Base-by-base conservation (phyloP, 2,888 invertebrate genomes). In the Hyposoter didymator region DNA sequence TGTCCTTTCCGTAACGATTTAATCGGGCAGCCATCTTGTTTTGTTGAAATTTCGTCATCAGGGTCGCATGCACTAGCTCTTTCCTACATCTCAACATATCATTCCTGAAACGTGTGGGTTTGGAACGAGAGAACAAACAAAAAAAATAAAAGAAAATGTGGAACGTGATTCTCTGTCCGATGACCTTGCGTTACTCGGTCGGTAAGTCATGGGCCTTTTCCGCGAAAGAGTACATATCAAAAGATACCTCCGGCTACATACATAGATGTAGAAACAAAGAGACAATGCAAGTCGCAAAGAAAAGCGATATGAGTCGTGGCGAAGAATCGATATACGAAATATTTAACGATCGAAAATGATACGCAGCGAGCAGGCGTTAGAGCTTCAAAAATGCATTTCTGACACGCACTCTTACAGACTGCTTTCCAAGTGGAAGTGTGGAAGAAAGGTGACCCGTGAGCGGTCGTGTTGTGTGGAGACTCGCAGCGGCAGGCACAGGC, bases 401-500 rank as follows among this genome's bases (percentile, higher is more conserved):
- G 84, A 49, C 49, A 62, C 76, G 81, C 73, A 32, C 78, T 47
- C 35, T 19, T 8, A 22, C 45, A 19, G 35, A 45, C 52, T 87
- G 88, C 85, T 85, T 84, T 86, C 86, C 83, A 88, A 89, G 88
- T 79, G 90, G 90, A 90, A 89, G 90, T 89, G 88, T 79, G 90
- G 90, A 90, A 89, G 90, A 90, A 88, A 89, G 90, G 90, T 92
- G 92, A 92, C 92, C 92, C 90, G 92, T 90, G 91, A 84, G 86
- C 87, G 84, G 86, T 82, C 78, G 76, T 47, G 73, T 69, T 79
- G 47, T 28, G 35, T 35, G 52, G 64, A 66, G 66, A 76, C 55
- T 35, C 59, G 19, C 74, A 19, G 59, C 43, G 74, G 59, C 43
- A 59, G 59, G 17, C 45, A 7, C 47, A 7, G 64, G 47, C 64